Evolutionary conservation across 2,113 vertebrate species (phyloP), one percentile per base, ranked within the genome.

Genomic region (Lepus timidus): DNA sequence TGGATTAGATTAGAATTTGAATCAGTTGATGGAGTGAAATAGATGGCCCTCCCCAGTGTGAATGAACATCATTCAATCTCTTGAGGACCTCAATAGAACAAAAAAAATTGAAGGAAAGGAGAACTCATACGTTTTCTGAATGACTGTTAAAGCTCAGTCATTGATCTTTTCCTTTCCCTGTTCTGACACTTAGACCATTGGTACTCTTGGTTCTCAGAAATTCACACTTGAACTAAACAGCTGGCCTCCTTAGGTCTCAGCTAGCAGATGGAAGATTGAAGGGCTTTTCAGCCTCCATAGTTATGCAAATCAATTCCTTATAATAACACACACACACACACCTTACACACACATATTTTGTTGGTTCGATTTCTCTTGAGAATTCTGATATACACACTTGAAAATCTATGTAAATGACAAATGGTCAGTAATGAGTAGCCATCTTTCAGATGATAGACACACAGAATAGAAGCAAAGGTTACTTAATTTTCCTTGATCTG

Each of bases 381-480:
- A 68, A 62, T 22, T 49, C 33, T 64, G 36, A 55, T 13, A 62
- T 61, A 95, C 36, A 74, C 29, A 58, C 23, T 86, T 88, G 33
- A 10, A 75, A 80, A 93, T 80, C 39, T 51, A 19, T 36, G 31
- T 70, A 90, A 85, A 85, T 91, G 29, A 29, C 19, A 78, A 68
- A 6, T 79, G 49, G 73, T 68, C 27, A 91, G 64, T 83, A 74
- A 75, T 55, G 1, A 74, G n/a, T 67, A 84, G 27, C 20, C 36
- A 61, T 61, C 88, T 76, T 79, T 91, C 62, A 19, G 27, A 27
- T 55, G 62, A 17, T 36, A 83, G 10, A 78, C 9, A 7, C 39
- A 90, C n/a, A 96, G 39, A 90, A 76, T 9, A 90, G 67, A 78
- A 84, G 49, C 49, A 82, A 51, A 84, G 7, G 25, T 71, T 27